These are phyloP conservation scores for Saiga tatarica DNA, from an alignment of 2,113 vertebrate genomes.

Conservation along the genomic window DNA sequence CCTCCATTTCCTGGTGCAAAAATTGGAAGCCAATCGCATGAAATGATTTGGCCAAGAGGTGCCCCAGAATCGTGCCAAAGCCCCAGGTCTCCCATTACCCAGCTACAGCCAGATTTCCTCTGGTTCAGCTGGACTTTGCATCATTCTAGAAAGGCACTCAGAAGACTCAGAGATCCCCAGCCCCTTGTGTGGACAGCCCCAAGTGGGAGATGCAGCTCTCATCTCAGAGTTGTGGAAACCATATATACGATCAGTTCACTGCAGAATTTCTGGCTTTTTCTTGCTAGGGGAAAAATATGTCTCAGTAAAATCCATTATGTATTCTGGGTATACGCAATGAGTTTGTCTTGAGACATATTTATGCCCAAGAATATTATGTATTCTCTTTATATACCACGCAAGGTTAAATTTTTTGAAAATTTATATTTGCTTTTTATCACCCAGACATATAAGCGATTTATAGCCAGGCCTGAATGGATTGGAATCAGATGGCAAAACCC, in stretches of 20 bases:
- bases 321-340: conserved; percentile 80
- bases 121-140: not conserved
- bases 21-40: not conserved
- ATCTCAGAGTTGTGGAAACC: conserved; percentile 1
- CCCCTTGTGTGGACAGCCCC: not conserved
- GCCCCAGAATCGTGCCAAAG: not conserved
- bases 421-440: conserved; percentile 84
- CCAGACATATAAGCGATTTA: conserved; percentile 79
- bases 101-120: not conserved
- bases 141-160: not conserved
- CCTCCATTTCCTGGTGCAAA: not conserved
- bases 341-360: conserved; percentile 84
- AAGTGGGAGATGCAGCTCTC: not conserved
- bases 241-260: not conserved
- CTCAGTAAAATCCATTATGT: conserved; percentile 70
- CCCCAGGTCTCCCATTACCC: not conserved
- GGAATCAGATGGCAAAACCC: conserved; percentile 75
- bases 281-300: conserved; percentile 63
- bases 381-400: conserved; percentile 84
- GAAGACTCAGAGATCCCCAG: not conserved
- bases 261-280: conserved; percentile 62
- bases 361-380: conserved; percentile 83
- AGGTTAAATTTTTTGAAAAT: conserved; percentile 83
- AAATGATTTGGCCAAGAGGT: not conserved
- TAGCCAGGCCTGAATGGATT: conserved; percentile 75